Evolutionary conservation across 1,140 invertebrate species (phyloP).

Genomic region (Vollenhovia emeryi): DNA sequence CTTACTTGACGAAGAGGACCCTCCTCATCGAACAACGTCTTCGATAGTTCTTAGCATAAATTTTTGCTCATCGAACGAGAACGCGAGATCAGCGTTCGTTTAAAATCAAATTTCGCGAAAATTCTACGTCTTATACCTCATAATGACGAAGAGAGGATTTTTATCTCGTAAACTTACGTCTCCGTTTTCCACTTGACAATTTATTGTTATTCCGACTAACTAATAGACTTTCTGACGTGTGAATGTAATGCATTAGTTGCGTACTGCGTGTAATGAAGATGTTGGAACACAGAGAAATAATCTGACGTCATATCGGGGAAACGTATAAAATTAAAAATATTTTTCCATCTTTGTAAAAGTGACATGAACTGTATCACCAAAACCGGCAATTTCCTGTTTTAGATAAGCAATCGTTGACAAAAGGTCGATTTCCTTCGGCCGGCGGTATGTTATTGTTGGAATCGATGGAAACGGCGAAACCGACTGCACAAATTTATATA

Average conservation of each 20-base stretch:
- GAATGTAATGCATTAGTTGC: conserved; percentile 25
- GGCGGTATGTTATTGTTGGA: conserved; percentile 46
- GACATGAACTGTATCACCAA: conserved; percentile 45
- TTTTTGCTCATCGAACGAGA: conserved; percentile 47
- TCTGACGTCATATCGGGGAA: not conserved
- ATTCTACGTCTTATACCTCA: conserved; percentile 27
- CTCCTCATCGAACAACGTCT: conserved; percentile 45
- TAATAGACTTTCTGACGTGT: conserved; percentile 42
- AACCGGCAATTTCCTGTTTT: conserved; percentile 41
- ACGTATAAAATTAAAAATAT: conserved; percentile 69
- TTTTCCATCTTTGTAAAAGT: conserved; percentile 79
- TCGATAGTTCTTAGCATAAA: conserved; percentile 62
- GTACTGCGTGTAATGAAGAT: not conserved
- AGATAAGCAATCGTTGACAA: conserved; percentile 59
- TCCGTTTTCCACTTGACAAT: conserved; percentile 54
- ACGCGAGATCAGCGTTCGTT: conserved; percentile 18
- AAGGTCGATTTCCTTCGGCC: conserved; percentile 22
- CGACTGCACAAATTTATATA: conserved; percentile 76
- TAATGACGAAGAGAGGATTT: conserved; percentile 33
- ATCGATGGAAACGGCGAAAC: conserved; percentile 42
- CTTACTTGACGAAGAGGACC: conserved; percentile 32
- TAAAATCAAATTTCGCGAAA: conserved; percentile 45
- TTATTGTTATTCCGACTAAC: conserved; percentile 63
- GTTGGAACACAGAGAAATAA: not conserved
- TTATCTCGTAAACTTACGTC: conserved; percentile 34